Percentiles rank a stretch among this genome's conserved stretches.
Conservation (phyloP, 2,113 vertebrate genomes). For the Alligator sinensis region DNA sequence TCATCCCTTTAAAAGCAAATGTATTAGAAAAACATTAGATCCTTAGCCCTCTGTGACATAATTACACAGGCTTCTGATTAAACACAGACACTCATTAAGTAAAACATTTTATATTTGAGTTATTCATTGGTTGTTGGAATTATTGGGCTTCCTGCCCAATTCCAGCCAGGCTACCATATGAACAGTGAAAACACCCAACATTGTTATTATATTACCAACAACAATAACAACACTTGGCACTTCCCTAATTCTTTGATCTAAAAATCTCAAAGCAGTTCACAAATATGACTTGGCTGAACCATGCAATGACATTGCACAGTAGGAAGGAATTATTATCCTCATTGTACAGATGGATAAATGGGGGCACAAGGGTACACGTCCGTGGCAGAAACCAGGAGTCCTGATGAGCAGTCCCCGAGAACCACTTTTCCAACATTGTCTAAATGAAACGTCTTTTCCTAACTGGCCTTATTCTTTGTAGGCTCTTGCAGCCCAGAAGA, state of each 20-base stretch:
- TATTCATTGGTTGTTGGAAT: conserved; percentile 65
- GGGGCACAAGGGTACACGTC: not conserved
- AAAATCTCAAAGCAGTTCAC: conserved; percentile 58
- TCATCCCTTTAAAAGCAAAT: conserved; percentile 65
- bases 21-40: conserved; percentile 68
- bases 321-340: conserved; percentile 3
- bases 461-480: not conserved
- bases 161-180: conserved; percentile 76
- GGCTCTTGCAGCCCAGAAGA: not conserved
- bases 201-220: conserved; percentile 45
- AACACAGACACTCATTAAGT: conserved; percentile 71
- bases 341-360: conserved; percentile 41
- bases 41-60: conserved; percentile 71
- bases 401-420: conserved; percentile 34
- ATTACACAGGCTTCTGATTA: conserved; percentile 72
- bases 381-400: conserved; percentile 18
- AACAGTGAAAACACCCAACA: conserved; percentile 70
- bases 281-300: conserved; percentile 20
- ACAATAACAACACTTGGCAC: conserved; percentile 70
- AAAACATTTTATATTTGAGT: conserved; percentile 70
- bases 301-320: not conserved
- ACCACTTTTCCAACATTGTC: not conserved
- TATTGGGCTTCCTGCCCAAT: conserved; percentile 69
- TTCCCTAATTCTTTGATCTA: conserved; percentile 51
- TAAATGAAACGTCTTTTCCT: not conserved